A percentile compares a stretch with the other conserved stretches of the same genome.
Evolutionary conservation across 2,888 invertebrate species (phyloP).

Genomic region (Dasysyrphus tricinctus): DNA sequence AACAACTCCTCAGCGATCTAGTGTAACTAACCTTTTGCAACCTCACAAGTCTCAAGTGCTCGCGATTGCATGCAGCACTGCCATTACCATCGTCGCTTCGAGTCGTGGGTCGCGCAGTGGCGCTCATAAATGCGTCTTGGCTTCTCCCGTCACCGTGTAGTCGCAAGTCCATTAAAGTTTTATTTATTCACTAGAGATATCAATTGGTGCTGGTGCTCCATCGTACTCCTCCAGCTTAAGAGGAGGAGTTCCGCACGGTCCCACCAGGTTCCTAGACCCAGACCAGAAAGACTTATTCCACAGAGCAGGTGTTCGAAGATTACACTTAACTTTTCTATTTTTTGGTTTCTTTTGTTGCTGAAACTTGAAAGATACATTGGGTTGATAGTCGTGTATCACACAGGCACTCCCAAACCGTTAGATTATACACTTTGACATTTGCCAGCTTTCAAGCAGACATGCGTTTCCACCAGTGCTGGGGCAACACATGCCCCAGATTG

Average conservation of each 20-base stretch:
- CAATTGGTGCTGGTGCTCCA: slow-evolving; percentile 30
- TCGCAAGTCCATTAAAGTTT: slow-evolving; percentile 53
- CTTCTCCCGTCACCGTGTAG: slow-evolving; percentile 1
- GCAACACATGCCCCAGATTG: slow-evolving; percentile 72
- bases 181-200: slow-evolving; percentile 62
- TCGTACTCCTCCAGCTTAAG: slow-evolving; percentile 43
- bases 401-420: slow-evolving; percentile 62
- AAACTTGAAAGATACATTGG: slow-evolving; percentile 21
- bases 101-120: slow-evolving; percentile 44
- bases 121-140: slow-evolving; percentile 53
- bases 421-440: slow-evolving; percentile 66
- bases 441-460: slow-evolving; percentile 38
- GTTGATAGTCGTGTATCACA: slow-evolving; percentile 46
- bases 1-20: slow-evolving; percentile 25
- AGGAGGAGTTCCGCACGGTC: slow-evolving; percentile 37
- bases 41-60: slow-evolving; percentile 48
- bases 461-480: slow-evolving; percentile 48
- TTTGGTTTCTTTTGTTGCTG: slow-evolving; percentile 25
- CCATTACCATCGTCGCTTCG: slow-evolving; percentile 49
- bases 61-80: slow-evolving; percentile 58
- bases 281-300: slow-evolving; percentile 12
- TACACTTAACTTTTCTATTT: slow-evolving; percentile 26
- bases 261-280: slow-evolving; percentile 2
- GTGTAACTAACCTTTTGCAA: slow-evolving; percentile 62
- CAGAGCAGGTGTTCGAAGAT: slow-evolving; percentile 66